Evolutionary conservation across 2,113 vertebrate genomes (phyloP).

Genomic region (Channa argus): DNA sequence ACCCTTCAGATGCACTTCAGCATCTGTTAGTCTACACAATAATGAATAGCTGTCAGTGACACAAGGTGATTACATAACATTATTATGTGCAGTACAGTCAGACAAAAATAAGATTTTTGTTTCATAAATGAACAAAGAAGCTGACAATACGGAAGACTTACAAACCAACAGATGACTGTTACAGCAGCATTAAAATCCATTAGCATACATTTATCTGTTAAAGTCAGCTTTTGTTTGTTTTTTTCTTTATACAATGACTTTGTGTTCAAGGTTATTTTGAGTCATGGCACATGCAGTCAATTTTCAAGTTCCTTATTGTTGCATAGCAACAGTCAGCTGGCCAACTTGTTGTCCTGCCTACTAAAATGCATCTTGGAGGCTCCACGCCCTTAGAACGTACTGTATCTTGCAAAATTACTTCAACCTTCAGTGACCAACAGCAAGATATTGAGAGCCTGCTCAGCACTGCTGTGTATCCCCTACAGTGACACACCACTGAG

Average conservation of each 20-base stretch:
- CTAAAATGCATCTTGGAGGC: slow-evolving; percentile 47
- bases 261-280: slow-evolving; percentile 47
- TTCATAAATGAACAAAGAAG: neutral
- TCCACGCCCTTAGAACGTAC: slow-evolving; percentile 42
- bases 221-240: too few species aligned
- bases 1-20: too few species aligned
- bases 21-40: too few species aligned
- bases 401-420: slow-evolving; percentile 37
- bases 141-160: slow-evolving; percentile 5
- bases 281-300: slow-evolving; percentile 23
- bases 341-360: slow-evolving; percentile 28
- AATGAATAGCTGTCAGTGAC: too few species aligned
- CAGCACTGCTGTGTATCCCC: slow-evolving; percentile 7
- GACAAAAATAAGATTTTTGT: too few species aligned
- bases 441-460: neutral
- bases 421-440: slow-evolving; percentile 8
- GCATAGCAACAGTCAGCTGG: slow-evolving; percentile 66
- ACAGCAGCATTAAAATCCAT: neutral
- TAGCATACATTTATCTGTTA: neutral
- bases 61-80: too few species aligned
- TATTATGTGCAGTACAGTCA: too few species aligned
- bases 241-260: too few species aligned
- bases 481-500: slow-evolving; percentile 11
- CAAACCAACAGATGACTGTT: slow-evolving; percentile 19
- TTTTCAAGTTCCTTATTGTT: slow-evolving; percentile 55